Conservation (phyloP, 2,888 invertebrate species). For the Ectemnius cavifrons region DNA sequence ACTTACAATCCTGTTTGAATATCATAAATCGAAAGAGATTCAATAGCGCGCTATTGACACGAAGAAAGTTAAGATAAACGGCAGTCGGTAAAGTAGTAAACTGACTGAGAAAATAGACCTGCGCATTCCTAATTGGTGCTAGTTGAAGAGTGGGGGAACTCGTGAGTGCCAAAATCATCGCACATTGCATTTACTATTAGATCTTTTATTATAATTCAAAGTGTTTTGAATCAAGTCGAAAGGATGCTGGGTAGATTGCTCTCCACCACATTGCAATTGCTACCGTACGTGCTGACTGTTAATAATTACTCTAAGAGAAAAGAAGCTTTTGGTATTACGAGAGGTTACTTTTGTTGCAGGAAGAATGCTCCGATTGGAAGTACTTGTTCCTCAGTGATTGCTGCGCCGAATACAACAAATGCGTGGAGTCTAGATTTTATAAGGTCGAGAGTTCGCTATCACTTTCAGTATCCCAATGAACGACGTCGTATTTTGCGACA, state of each 20-base stretch:
- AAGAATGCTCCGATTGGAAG: not conserved
- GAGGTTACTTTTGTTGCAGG: constrained; percentile 10
- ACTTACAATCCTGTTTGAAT: too few relatives aligned
- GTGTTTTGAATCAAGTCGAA: too few relatives aligned
- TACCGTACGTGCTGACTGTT: constrained; percentile 56
- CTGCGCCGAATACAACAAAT: constrained; percentile 26
- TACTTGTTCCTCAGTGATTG: constrained; percentile 10
- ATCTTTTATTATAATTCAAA: too few relatives aligned
- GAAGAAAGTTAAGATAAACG: too few relatives aligned
- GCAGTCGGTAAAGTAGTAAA: too few relatives aligned
- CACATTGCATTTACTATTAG: too few relatives aligned
- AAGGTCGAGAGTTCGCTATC: constrained; percentile 81
- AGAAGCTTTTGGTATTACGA: not conserved
- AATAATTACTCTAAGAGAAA: not conserved
- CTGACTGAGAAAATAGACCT: too few relatives aligned
- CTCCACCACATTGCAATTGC: constrained; percentile 44
- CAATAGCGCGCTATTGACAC: too few relatives aligned
- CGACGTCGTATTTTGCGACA: constrained; percentile 84
- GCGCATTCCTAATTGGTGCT: too few relatives aligned
- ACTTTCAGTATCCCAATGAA: constrained; percentile 89
- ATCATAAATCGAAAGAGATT: too few relatives aligned
- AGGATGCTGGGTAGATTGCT: constrained; percentile 57
- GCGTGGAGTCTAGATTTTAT: constrained; percentile 64
- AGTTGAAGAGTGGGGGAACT: too few relatives aligned
- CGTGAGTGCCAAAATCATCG: too few relatives aligned